A percentile compares a stretch with the other conserved stretches of the same genome.
phyloP scores from a whole-genome alignment of 1,140 invertebrate genomes.

The Drosophila pseudoananassae region DNA sequence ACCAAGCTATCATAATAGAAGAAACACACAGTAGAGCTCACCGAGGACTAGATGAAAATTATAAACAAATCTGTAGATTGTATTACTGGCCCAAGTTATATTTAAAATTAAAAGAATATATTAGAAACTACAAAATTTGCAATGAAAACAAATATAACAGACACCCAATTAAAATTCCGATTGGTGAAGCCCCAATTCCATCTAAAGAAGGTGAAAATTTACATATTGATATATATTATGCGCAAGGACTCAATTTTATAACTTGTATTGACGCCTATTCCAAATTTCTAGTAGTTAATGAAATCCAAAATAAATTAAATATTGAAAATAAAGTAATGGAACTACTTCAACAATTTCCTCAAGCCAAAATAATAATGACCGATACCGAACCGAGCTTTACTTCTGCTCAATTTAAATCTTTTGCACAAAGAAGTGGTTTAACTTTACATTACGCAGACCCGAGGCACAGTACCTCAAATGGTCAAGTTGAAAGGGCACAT shows the following conservation, averaged over 20 bases:
- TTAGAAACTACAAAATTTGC: slow-evolving; percentile 20
- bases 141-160: neutral
- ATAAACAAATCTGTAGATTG: slow-evolving; percentile 2
- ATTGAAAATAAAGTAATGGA: slow-evolving; percentile 17
- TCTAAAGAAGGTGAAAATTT: neutral
- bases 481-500: neutral
- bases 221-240: neutral
- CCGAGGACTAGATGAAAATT: neutral
- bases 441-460: slow-evolving; percentile 5
- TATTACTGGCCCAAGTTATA: neutral
- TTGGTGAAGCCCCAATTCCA: too few relatives aligned
- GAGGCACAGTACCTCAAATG: neutral
- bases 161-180: too few relatives aligned
- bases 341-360: neutral
- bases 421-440: neutral
- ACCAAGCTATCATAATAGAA: neutral
- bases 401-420: neutral
- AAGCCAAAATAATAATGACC: neutral
- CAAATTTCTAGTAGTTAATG: slow-evolving; percentile 19
- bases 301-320: slow-evolving; percentile 28
- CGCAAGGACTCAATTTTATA: slow-evolving; percentile 3
- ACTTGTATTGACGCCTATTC: slow-evolving; percentile 29
- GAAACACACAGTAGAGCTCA: slow-evolving; percentile 25
- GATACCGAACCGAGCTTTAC: neutral
- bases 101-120: slow-evolving; percentile 14